Conservation (phyloP, 2,797 vertebrate species). For the Hozukius guyotensis region DNA sequence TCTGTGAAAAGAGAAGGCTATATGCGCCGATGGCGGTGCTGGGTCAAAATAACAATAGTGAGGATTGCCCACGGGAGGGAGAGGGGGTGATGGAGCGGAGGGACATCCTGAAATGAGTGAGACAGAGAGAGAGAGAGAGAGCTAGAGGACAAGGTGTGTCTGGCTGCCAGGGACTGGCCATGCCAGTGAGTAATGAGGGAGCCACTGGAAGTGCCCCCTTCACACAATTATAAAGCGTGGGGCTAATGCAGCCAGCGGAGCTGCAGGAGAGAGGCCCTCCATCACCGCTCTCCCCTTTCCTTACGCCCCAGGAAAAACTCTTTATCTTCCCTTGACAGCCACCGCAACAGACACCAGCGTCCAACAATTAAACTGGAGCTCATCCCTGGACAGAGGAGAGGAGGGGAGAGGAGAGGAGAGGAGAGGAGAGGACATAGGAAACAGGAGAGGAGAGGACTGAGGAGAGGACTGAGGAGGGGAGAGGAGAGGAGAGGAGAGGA, state of each 20-base stretch:
- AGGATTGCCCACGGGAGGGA: slow-evolving; percentile 63
- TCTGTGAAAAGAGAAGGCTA: slow-evolving; percentile 56
- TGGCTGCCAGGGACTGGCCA: slow-evolving; percentile 71
- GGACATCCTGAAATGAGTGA: slow-evolving; percentile 66
- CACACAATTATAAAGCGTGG: slow-evolving; percentile 84
- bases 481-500: too few species aligned
- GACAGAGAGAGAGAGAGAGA: slow-evolving; percentile 52
- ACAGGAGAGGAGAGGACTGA: not conserved
- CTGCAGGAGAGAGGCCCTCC: slow-evolving; percentile 79
- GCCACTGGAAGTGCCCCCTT: slow-evolving; percentile 81
- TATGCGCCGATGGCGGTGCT: slow-evolving; percentile 42
- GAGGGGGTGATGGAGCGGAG: slow-evolving; percentile 56
- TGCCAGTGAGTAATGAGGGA: slow-evolving; percentile 83
- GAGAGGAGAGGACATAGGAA: not conserved
- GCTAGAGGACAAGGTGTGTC: slow-evolving; percentile 77
- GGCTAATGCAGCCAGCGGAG: slow-evolving; percentile 83
- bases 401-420: slow-evolving; percentile 22
- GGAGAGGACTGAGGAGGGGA: too few species aligned
- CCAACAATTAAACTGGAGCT: slow-evolving; percentile 84
- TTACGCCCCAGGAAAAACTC: slow-evolving; percentile 80
- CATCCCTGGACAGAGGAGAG: slow-evolving; percentile 63
- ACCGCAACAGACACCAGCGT: slow-evolving; percentile 72
- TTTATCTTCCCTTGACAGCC: slow-evolving; percentile 85
- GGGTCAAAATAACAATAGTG: slow-evolving; percentile 81
- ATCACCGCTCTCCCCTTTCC: slow-evolving; percentile 76